Evolutionary conservation across 2,888 invertebrate species (phyloP), one percentile per base, ranked within the genome.

Genomic region (Pardosa pseudoannulata): DNA sequence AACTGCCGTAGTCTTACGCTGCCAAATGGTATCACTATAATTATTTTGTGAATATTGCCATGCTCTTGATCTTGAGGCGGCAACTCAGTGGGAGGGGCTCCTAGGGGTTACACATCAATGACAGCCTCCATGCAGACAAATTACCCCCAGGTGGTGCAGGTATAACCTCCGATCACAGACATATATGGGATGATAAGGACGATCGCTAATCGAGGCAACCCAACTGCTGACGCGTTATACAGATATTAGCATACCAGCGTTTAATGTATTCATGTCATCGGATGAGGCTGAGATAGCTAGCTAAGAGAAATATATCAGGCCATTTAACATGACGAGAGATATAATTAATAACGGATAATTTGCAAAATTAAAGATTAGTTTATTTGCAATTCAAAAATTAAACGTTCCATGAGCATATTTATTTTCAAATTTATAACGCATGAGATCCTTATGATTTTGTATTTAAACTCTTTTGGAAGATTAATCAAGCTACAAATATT

Each of bases 1-100:
- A 83, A 83, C 78, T 78, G 83, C 78, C 83, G 76, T 70, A 74
- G 81, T 81, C 81, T 81, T 81, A 81, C 65, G 70, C 82, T 64
- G 76, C 27, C 83, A 65, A n/a, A 41, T 64, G 76, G 65, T 76
- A 76, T 76, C 76, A 71, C 76, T 83, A 76, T 76, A 83, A 83
- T 78, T 83, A 83, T 72, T 65, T 65, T 32, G 72, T 65, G 78
- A 70, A 67, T 83, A 83, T 76, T 83, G 75, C 76, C 41, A 46
- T 76, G 65, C 19, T 76, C 46, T 71, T 36, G 75, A 64, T 82
- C 75, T 82, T 32, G 41, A 74, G 75, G 81, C 81, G 64, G 74
- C 74, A 50, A 74, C 70, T 75, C 75, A 62, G 75, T 82, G 67
- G 76, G 83, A 78, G 76, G 72, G 76, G 64, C 67, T 27, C 67